A percentile compares a stretch with the other conserved stretches of the same genome.
These are phyloP conservation scores for Xenops minutus DNA, from an alignment of 2,797 vertebrate genomes.

Conservation along the genomic window DNA sequence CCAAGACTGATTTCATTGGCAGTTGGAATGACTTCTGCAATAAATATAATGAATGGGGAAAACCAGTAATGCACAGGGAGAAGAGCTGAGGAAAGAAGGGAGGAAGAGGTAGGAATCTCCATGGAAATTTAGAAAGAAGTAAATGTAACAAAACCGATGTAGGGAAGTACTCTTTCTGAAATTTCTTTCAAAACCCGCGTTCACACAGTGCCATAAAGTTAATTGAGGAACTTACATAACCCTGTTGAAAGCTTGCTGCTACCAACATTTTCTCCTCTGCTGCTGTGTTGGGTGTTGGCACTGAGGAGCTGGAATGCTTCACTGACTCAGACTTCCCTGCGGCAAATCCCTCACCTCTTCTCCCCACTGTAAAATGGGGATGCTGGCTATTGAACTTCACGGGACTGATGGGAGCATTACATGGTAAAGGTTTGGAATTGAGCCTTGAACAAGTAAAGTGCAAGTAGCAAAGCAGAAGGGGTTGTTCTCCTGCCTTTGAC, in stretches of 20 bases:
- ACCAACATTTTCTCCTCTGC: conserved; percentile 21
- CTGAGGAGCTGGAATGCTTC: background rate
- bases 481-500: background rate
- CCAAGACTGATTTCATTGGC: background rate
- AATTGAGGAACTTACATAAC: conserved; percentile 43
- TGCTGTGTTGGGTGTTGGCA: conserved; percentile 22
- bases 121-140: background rate
- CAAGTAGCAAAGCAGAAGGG: background rate
- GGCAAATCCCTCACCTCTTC: conserved; percentile 22
- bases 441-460: background rate
- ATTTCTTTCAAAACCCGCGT: background rate
- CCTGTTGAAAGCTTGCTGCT: conserved; percentile 10
- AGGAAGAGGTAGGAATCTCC: background rate
- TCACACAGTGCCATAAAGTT: background rate
- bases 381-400: background rate
- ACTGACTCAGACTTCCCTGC: conserved; percentile 33
- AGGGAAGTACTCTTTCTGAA: background rate
- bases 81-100: background rate
- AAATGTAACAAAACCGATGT: background rate
- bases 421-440: background rate
- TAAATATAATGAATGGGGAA: background rate
- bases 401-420: background rate
- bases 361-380: background rate
- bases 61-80: background rate
- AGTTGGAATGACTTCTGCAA: background rate